A percentile compares a stretch with the other conserved stretches of the same genome.
phyloP scores from a whole-genome alignment of 2,113 vertebrate genomes.

The Brachyistius frenatus region DNA sequence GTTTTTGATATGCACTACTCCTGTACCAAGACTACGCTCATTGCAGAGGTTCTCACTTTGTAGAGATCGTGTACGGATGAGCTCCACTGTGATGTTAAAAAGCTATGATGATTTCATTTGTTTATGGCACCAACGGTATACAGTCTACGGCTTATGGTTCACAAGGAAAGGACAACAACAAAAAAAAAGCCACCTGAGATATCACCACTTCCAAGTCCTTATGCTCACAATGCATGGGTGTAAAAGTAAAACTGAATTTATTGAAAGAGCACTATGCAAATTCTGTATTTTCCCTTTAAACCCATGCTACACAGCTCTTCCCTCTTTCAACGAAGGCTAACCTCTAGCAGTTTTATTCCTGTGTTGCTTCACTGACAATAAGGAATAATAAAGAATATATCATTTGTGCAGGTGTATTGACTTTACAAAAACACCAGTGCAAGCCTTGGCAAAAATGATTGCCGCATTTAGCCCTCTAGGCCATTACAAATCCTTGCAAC shows the following conservation, averaged over 20 bases:
- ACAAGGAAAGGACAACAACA: neutral
- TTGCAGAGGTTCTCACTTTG: conserved; percentile 26
- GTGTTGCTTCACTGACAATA: conserved; percentile 16
- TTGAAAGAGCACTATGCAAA: neutral
- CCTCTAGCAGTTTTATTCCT: neutral
- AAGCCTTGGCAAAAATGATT: conserved; percentile 34
- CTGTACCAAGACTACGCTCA: conserved; percentile 9
- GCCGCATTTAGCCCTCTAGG: conserved; percentile 42
- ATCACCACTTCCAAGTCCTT: neutral
- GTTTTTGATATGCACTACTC: conserved; percentile 63
- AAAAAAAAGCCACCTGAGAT: neutral
- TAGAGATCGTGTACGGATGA: neutral
- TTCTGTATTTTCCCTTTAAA: conserved; percentile 1
- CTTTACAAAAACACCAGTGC: conserved; percentile 44
- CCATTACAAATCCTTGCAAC: conserved; percentile 22
- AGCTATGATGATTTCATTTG: neutral
- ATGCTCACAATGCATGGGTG: neutral
- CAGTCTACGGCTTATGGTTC: neutral
- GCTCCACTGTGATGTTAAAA: neutral
- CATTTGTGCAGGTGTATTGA: conserved; percentile 24
- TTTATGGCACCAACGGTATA: neutral
- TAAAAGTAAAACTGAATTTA: conserved; percentile 10
- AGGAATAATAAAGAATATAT: conserved; percentile 16
- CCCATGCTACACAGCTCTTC: neutral
- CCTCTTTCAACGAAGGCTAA: neutral